phyloP scores from a whole-genome alignment of 2,113 vertebrate species.

The Tyto alba region DNA sequence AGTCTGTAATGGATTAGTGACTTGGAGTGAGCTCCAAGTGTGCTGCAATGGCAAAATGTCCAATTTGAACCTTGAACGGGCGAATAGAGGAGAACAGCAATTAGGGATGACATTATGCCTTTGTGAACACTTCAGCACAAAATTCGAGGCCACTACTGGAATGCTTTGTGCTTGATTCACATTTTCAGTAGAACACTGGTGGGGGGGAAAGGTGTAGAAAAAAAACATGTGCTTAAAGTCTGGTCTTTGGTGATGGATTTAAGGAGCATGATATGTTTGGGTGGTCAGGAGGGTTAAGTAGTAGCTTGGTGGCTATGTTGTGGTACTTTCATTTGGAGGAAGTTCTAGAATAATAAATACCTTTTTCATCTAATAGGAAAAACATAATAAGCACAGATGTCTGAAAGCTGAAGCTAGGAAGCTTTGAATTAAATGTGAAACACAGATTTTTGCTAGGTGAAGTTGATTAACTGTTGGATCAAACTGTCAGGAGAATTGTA shows the following conservation, averaged over 20 bases:
- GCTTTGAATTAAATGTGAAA: neutral
- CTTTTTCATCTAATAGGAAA: neutral
- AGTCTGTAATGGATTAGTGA: neutral
- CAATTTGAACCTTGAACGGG: rapidly evolving
- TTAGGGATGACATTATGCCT: neutral
- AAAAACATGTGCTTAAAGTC: neutral
- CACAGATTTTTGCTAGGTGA: neutral
- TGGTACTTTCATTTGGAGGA: neutral
- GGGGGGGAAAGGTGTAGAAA: neutral
- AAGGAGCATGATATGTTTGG: neutral
- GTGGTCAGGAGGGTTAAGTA: neutral
- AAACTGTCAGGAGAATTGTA: neutral
- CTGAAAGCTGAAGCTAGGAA: neutral
- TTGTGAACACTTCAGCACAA: neutral
- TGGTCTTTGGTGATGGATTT: neutral
- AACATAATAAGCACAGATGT: neutral
- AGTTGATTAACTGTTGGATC: neutral
- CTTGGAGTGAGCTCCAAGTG: neutral
- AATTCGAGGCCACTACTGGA: neutral
- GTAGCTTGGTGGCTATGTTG: neutral
- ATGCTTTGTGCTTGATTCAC: neutral
- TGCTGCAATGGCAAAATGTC: neutral
- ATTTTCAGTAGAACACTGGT: rapidly evolving
- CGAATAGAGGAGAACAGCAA: neutral
- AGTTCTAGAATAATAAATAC: neutral